These are phyloP conservation scores for Ceryle rudis DNA, from an alignment of 2,797 vertebrate species.

Conservation along the genomic window DNA sequence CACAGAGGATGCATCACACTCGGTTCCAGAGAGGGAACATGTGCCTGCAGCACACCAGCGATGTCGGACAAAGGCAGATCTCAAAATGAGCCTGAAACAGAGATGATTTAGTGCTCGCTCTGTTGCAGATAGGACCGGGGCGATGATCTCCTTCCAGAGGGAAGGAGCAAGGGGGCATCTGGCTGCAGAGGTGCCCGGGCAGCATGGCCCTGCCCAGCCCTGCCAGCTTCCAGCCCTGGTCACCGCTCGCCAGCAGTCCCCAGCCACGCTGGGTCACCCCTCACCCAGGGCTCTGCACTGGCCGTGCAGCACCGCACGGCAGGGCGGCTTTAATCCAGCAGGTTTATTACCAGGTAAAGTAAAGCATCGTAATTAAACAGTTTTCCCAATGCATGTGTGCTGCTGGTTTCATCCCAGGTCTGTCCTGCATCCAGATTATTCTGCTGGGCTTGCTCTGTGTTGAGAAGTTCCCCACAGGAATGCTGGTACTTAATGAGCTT, in stretches of 20 bases:
- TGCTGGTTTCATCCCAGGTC: background rate
- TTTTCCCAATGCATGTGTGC: background rate
- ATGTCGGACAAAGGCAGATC: background rate
- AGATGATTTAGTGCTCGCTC: background rate
- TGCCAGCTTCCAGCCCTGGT: background rate
- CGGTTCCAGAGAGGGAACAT: background rate
- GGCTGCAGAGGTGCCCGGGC: accelerated
- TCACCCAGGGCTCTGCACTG: background rate
- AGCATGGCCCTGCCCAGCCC: too few relatives aligned
- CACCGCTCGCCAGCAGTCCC: background rate
- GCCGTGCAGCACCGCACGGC: accelerated
- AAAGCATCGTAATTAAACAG: background rate
- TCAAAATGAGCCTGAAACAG: background rate
- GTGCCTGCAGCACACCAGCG: accelerated
- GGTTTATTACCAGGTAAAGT: background rate
- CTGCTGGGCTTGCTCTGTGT: background rate
- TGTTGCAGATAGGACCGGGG: background rate
- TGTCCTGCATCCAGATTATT: background rate
- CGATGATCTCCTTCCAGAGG: background rate
- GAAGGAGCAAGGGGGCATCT: background rate
- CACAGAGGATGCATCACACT: accelerated
- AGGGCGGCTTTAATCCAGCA: accelerated
- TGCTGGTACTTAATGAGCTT: background rate
- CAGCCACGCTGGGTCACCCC: background rate
- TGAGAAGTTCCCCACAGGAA: background rate